Evolutionary conservation across 1,140 invertebrate genomes (phyloP), one percentile per base, ranked within the genome.

Genomic region (Holotrichia oblita): DNA sequence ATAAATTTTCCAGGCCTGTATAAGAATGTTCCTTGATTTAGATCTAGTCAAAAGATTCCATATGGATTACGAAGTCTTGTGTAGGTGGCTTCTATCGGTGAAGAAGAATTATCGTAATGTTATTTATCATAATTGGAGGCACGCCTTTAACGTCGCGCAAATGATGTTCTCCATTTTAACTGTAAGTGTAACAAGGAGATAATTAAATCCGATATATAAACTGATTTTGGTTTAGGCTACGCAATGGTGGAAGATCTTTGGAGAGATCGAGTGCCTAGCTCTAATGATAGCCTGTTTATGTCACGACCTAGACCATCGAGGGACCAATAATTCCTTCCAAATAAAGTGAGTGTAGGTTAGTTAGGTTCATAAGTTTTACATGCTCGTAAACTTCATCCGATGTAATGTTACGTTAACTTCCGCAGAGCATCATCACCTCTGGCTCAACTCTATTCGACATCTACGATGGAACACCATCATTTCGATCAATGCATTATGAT

Each of bases 401-500:
- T 74, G 2, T 41, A 17, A 74, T 27, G 12, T 74, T 8, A 27
- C 27, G 12, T 24, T 76, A 77, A 41, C 83, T 83, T 78, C 89
- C 89, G 40, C 83, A 97, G 95, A 89, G 95, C 94, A 61, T 96
- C 94, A 0, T 97, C 96, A 76, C 95, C 97, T 0, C 87, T 99
- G 79, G 96, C 97, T 6, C 95, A 97, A 85, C 88, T 99, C 3
- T 99, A 99, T 87, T 96, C 96, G 17, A 98, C 97, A 0, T 98
- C 97, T 7, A 97, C 96, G 24, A 96, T 99, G 95, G 97, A 99
- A 86, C 96, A 98, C 86, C 97, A 99, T 87, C 97, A 99, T 88
- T 99, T 99, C 87, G 97, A 99, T 88, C 97, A 98, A 87, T 97
- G 96, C 83, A 90, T 99, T 40, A 98, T 98, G 96, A 98, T 98